phyloP scores from a whole-genome alignment of 2,113 vertebrate genomes.

The Clarias magur region DNA sequence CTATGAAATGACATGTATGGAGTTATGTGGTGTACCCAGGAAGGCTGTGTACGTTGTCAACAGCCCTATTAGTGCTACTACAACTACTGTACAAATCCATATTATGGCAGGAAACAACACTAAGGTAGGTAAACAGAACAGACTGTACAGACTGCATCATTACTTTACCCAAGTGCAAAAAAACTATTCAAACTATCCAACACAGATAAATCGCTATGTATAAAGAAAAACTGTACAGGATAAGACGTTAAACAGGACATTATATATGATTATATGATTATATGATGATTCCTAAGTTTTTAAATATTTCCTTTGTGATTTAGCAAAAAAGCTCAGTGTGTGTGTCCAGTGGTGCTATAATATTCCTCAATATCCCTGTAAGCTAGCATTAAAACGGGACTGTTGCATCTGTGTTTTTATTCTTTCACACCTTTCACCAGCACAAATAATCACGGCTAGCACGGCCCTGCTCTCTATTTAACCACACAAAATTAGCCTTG shows the following conservation, averaged over 20 bases:
- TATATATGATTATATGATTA: background rate
- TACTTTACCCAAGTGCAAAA: no score
- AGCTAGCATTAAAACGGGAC: background rate
- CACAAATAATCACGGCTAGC: background rate
- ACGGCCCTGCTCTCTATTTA: conserved; percentile 25
- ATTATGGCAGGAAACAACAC: no score
- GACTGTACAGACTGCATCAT: no score
- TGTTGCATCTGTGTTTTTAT: background rate
- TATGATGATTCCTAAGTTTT: background rate
- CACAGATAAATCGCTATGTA: background rate
- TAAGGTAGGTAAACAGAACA: no score
- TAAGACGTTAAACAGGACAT: background rate
- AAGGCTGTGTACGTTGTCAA: no score
- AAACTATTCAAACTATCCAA: background rate
- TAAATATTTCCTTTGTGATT: background rate
- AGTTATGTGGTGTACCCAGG: no score
- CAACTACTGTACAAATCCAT: no score
- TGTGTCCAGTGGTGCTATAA: background rate
- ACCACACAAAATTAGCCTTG: conserved; percentile 32
- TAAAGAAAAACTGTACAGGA: background rate
- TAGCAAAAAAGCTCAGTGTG: background rate
- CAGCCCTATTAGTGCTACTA: no score
- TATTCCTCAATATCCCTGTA: background rate
- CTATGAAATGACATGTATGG: no score
- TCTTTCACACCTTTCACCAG: conserved; percentile 19